Base-by-base conservation (phyloP, 2,797 vertebrate genomes). In the Molossus alvarezi region DNA sequence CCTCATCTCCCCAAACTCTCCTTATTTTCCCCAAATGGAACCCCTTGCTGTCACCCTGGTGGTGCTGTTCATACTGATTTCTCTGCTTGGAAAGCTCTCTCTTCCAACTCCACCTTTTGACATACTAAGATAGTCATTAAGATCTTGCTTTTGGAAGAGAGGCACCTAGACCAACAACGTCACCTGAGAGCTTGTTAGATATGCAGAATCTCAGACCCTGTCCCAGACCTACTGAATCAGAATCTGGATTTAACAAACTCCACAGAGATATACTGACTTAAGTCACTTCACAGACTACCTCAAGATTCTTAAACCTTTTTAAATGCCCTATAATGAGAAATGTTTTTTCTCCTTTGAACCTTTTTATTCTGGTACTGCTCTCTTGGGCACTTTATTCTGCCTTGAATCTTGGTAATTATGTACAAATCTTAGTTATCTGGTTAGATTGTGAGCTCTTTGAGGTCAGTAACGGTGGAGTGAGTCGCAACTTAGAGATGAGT, bases 361-460 rank as follows among this genome's bases (percentile, higher is more conserved):
- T 62, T 88, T 55, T 88, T 55, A 25, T 82, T 73, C 67, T 82
- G 33, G 25, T 62, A 62, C 65, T 64, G 37, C 57, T 88, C 75
- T 81, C 6, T 9, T 45, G 11, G 55, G 33, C 33, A 20, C 15
- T 81, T 93, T 15, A 73, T 88, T 88, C 2, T n/a, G 85, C 67
- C 67, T 88, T n/a, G 57, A 88, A 55, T 73, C 27, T 2, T 73
- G 21, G 37, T 65, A 64, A 57, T 72, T 71, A 79, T 6, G 1
- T 41, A 58, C 18, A 62, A 23, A 5, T 69, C 33, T 92, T 69
- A n/a, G 33, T 76, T 76, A 58, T 76, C 15, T 25, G 48, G 13
- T 92, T 87, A 51, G 55, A 12, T 14, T 72, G 48, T 88, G 84
- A 88, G 58, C 20, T 81, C 76, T 81, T 57, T 88, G 92, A 82